Evolutionary conservation across 2,888 invertebrate species (phyloP).

Genomic region (Ariolimax columbianus): DNA sequence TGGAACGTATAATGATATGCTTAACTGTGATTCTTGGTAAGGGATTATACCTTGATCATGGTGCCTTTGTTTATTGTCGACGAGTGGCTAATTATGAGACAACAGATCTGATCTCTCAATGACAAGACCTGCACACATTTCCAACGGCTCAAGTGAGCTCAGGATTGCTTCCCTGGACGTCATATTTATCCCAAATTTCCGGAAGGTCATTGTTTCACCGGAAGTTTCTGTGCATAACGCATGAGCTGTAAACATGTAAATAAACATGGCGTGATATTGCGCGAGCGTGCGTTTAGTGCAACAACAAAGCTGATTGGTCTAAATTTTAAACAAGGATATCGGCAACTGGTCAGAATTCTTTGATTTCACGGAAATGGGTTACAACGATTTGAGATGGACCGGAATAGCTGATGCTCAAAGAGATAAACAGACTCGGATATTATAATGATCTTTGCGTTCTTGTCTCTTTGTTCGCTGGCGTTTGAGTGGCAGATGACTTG

Average conservation of each 20-base stretch:
- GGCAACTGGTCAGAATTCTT: slow-evolving; percentile 6
- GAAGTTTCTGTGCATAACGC: slow-evolving; percentile 2
- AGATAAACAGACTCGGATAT: neutral
- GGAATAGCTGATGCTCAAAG: neutral
- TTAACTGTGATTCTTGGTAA: neutral
- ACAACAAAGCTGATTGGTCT: slow-evolving; percentile 11
- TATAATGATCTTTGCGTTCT: neutral
- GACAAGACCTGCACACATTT: neutral
- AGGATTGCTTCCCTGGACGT: neutral
- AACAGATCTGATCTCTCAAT: neutral
- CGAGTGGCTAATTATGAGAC: neutral
- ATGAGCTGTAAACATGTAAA: slow-evolving; percentile 13
- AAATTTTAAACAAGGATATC: slow-evolving; percentile 1
- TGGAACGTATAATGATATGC: neutral
- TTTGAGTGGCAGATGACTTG: neutral
- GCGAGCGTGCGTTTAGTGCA: neutral
- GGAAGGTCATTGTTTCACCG: neutral
- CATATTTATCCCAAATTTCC: slow-evolving; percentile 25
- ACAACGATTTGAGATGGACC: neutral
- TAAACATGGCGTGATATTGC: neutral
- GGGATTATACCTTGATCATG: neutral
- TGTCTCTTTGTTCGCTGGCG: neutral
- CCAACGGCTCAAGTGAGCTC: neutral
- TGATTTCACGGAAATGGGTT: neutral
- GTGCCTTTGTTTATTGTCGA: neutral